These are phyloP conservation scores for Tadarida brasiliensis DNA, from an alignment of 2,797 vertebrate genomes.

Conservation along the genomic window DNA sequence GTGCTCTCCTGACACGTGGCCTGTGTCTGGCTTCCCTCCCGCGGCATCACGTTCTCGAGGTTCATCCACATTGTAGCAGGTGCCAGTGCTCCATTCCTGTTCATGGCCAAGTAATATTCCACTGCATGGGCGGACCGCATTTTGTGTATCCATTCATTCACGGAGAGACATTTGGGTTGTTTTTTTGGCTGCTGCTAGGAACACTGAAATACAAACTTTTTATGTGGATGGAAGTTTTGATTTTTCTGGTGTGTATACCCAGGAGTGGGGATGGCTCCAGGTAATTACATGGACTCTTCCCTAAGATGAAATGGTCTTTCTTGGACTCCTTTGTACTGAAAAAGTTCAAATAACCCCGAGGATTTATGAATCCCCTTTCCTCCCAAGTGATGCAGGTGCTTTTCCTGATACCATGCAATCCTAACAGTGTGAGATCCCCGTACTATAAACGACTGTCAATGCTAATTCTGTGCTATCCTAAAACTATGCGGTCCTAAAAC, in stretches of 20 bases:
- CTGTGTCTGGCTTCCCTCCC: neutral
- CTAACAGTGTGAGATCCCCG: too few relatives aligned
- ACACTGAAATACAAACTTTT: neutral
- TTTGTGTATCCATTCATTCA: fast-evolving
- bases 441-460: too few relatives aligned
- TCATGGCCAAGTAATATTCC: fast-evolving
- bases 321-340: too few relatives aligned
- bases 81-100: too few relatives aligned
- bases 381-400: neutral
- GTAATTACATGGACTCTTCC: neutral
- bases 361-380: neutral
- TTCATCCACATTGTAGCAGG: fast-evolving
- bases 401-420: too few relatives aligned
- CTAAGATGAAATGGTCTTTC: neutral
- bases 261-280: neutral
- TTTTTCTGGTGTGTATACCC: neutral
- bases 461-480: too few relatives aligned
- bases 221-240: too few relatives aligned
- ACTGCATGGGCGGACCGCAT: fast-evolving
- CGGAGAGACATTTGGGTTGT: fast-evolving
- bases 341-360: neutral
- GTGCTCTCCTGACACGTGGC: fast-evolving
- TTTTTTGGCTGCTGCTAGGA: fast-evolving
- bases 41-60: fast-evolving
- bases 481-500: too few relatives aligned